phyloP scores from a whole-genome alignment of 2,888 invertebrate genomes.

The Subacronicta megacephala region DNA sequence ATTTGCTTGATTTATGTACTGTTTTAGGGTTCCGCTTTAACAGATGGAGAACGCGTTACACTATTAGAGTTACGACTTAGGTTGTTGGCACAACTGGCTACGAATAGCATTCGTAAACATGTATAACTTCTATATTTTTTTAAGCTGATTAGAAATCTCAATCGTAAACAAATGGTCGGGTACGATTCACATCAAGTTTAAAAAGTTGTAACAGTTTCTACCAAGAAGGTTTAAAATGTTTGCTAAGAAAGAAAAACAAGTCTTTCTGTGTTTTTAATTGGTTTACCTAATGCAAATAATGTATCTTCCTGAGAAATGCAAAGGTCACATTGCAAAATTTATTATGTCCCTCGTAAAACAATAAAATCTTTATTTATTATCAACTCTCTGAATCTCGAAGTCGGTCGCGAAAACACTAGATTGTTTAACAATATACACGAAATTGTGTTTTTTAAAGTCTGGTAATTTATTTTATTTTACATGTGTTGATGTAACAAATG shows the following conservation, averaged over 20 bases:
- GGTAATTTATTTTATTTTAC: neutral
- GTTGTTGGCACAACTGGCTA: neutral
- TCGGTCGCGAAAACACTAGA: neutral
- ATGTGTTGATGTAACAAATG: neutral
- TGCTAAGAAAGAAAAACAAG: too few relatives aligned
- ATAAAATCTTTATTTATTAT: neutral
- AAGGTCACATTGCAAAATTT: neutral
- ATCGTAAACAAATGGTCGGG: too few relatives aligned
- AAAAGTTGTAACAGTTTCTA: too few relatives aligned
- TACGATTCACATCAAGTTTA: too few relatives aligned
- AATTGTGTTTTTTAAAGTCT: neutral
- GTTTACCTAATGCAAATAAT: too few relatives aligned
- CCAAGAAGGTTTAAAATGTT: too few relatives aligned
- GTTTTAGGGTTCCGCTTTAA: constrained; percentile 16
- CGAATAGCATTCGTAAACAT: neutral
- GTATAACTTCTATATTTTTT: neutral
- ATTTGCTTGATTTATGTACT: constrained; percentile 57
- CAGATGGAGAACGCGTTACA: neutral
- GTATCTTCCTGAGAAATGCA: neutral
- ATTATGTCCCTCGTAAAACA: neutral
- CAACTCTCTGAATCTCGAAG: neutral
- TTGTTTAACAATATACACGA: neutral
- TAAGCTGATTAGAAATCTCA: too few relatives aligned
- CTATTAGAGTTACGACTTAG: neutral
- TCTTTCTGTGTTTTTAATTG: too few relatives aligned